These are phyloP conservation scores for Periparus ater DNA, from an alignment of 2,797 vertebrate species.

Conservation along the genomic window DNA sequence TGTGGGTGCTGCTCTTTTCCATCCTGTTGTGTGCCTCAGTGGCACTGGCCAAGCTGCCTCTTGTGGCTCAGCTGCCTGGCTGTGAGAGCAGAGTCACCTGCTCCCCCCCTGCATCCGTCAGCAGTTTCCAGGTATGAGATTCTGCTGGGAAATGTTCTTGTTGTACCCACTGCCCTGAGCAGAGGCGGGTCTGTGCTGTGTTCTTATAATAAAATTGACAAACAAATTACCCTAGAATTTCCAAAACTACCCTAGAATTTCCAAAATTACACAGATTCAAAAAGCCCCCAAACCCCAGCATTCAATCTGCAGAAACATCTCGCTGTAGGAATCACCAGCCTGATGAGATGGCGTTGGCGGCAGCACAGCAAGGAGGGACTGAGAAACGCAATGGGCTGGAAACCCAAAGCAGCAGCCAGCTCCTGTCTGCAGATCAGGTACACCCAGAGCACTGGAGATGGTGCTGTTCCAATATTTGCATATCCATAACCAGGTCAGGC, in stretches of 20 bases:
- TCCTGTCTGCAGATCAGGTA: background rate
- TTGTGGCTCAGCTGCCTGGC: fast-evolving
- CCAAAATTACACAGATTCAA: background rate
- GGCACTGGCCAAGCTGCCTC: background rate
- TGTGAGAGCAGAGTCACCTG: background rate
- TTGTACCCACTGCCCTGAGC: background rate
- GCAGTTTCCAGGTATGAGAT: fast-evolving
- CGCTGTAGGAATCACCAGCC: background rate
- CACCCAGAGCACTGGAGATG: background rate
- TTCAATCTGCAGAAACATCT: background rate
- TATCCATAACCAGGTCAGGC: constrained; percentile 22
- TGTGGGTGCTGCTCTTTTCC: fast-evolving
- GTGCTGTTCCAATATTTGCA: constrained; percentile 1
- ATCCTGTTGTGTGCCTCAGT: background rate
- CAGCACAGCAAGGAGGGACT: background rate
- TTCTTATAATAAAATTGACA: background rate
- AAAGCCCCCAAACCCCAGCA: background rate
- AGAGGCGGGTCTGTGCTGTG: background rate
- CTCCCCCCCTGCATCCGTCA: background rate
- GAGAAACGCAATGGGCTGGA: background rate
- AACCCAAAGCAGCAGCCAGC: background rate
- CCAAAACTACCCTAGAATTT: background rate
- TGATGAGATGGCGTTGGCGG: background rate
- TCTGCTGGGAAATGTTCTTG: background rate
- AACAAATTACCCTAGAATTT: background rate